Percentiles rank a stretch among this genome's conserved stretches.
Conservation (phyloP, 2,888 invertebrate genomes). For the Euplagia quadripunctaria region DNA sequence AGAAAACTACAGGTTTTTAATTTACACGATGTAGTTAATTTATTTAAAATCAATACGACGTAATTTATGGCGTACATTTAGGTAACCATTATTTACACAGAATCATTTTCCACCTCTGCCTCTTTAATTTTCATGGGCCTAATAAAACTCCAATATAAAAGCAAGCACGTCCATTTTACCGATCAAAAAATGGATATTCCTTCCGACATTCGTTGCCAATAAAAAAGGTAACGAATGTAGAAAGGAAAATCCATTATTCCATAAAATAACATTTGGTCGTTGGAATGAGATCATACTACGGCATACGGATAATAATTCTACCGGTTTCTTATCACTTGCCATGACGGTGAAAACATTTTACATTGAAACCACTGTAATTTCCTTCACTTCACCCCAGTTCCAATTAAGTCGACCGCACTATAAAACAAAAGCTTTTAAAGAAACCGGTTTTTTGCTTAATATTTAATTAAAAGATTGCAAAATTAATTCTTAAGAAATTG, state of each 20-base stretch:
- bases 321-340: constrained; percentile 54
- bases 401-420: constrained; percentile 56
- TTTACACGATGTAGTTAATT: too few species aligned
- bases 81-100: not conserved
- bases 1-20: too few species aligned
- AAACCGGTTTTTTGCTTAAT: constrained; percentile 18
- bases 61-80: not conserved
- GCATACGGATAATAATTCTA: constrained; percentile 42
- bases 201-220: constrained; percentile 4
- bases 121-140: constrained; percentile 30
- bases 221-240: constrained; percentile 36
- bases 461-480: constrained; percentile 30
- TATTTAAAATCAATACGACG: not conserved
- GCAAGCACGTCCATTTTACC: constrained; percentile 34
- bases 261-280: constrained; percentile 52
- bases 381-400: constrained; percentile 54
- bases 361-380: constrained; percentile 61
- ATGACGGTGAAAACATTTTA: constrained; percentile 51
- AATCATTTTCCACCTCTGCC: constrained; percentile 7
- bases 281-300: constrained; percentile 33
- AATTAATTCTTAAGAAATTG: constrained; percentile 15
- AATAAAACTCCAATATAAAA: constrained; percentile 47
- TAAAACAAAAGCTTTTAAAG: constrained; percentile 41
- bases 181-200: constrained; percentile 4
- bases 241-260: constrained; percentile 47